These are phyloP conservation scores for Heliothis subflexa DNA, from an alignment of 1,140 invertebrate genomes.

Conservation along the genomic window DNA sequence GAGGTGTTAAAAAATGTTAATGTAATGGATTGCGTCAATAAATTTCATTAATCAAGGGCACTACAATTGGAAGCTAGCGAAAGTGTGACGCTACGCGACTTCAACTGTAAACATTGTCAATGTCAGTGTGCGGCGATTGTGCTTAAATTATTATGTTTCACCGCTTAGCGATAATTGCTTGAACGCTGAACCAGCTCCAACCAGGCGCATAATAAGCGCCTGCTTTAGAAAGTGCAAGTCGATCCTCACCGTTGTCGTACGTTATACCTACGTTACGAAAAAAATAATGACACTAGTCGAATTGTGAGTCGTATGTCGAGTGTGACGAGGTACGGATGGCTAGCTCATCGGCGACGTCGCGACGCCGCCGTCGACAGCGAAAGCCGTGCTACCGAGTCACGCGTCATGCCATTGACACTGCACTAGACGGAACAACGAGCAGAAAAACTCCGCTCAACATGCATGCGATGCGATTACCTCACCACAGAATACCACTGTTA, in stretches of 20 bases:
- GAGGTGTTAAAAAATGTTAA: background rate
- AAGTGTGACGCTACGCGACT: conserved; percentile 62
- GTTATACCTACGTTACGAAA: conserved; percentile 43
- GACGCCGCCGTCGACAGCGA: conserved; percentile 61
- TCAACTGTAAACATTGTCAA: conserved; percentile 56
- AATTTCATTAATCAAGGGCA: background rate
- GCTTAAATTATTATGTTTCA: conserved; percentile 65
- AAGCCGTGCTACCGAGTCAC: conserved; percentile 72
- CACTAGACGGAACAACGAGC: conserved; percentile 68
- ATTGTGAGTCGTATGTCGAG: conserved; percentile 62
- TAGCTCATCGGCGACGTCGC: conserved; percentile 57
- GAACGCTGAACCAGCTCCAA: conserved; percentile 53
- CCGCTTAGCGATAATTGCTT: conserved; percentile 63
- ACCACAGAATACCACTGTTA: conserved; percentile 54
- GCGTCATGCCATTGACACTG: conserved; percentile 70
- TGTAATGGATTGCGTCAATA: background rate
- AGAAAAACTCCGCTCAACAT: conserved; percentile 58
- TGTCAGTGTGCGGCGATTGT: conserved; percentile 63
- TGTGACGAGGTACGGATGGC: conserved; percentile 57
- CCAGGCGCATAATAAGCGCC: conserved; percentile 59
- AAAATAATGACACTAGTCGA: conserved; percentile 36
- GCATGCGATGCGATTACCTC: conserved; percentile 63
- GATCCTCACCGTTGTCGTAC: conserved; percentile 22
- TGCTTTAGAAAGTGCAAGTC: conserved; percentile 68
- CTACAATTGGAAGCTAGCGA: conserved; percentile 49